phyloP scores from a whole-genome alignment of 1,140 invertebrate genomes.

The Dendrolimus kikuchii region DNA sequence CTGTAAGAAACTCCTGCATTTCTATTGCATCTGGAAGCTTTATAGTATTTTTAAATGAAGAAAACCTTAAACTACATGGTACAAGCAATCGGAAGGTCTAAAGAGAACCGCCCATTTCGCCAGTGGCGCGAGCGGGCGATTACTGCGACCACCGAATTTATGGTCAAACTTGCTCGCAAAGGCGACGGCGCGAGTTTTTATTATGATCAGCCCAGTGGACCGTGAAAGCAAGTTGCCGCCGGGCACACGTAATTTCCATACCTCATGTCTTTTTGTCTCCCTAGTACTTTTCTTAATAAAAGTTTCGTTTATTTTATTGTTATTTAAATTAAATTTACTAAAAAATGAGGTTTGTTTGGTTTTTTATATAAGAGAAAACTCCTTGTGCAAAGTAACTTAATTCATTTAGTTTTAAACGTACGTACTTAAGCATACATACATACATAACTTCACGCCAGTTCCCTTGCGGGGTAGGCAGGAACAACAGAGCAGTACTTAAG shows the following conservation, averaged over 20 bases:
- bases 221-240: conserved; percentile 68
- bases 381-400: not conserved
- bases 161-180: conserved; percentile 71
- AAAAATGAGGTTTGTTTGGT: not conserved
- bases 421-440: too few relatives aligned
- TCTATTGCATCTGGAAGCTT: too few relatives aligned
- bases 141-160: conserved; percentile 69
- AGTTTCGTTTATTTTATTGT: conserved; percentile 35
- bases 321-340: conserved; percentile 15
- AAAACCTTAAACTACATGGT: too few relatives aligned
- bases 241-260: conserved; percentile 67
- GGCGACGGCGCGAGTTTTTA: conserved; percentile 72
- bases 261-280: conserved; percentile 67
- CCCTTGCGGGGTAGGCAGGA: too few relatives aligned
- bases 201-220: conserved; percentile 74
- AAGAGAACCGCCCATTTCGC: conserved; percentile 40
- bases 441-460: too few relatives aligned
- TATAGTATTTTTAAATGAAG: too few relatives aligned
- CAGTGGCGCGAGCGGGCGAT: conserved; percentile 53
- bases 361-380: conserved; percentile 5
- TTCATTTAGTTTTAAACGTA: too few relatives aligned
- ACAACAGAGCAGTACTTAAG: too few relatives aligned
- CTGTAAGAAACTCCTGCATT: too few relatives aligned
- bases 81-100: conserved; percentile 29
- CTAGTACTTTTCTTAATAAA: conserved; percentile 65